phyloP scores from a whole-genome alignment of 2,888 invertebrate species.

The Cinara cedri region DNA sequence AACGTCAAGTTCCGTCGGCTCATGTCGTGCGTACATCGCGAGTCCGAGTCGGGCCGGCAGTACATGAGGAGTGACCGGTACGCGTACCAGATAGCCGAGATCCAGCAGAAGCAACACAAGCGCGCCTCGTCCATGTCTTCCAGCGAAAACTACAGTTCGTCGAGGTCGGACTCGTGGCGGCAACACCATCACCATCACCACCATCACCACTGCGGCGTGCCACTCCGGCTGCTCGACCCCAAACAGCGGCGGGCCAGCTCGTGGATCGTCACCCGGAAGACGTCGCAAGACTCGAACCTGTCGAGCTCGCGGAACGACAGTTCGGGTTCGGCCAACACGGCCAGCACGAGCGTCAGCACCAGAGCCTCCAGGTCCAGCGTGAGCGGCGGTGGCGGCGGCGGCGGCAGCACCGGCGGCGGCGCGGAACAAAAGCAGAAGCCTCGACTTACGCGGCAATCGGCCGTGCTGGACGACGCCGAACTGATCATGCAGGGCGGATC shows the following conservation, averaged over 20 bases:
- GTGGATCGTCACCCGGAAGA: conserved; percentile 89
- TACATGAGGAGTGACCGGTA: conserved; percentile 69
- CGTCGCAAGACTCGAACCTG: conserved; percentile 89
- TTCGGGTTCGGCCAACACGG: conserved; percentile 85
- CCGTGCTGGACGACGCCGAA: conserved; percentile 76
- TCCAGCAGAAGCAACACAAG: conserved; percentile 77
- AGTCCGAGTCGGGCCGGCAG: conserved; percentile 63
- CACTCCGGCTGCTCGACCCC: conserved; percentile 74
- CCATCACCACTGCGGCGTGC: conserved; percentile 77
- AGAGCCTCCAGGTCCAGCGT: conserved; percentile 78
- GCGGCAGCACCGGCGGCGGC: conserved; percentile 66
- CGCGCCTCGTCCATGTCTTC: conserved; percentile 84
- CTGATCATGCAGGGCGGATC: conserved; percentile 69
- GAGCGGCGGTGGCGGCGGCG: conserved; percentile 78
- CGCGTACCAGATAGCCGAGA: conserved; percentile 77
- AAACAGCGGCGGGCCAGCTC: conserved; percentile 79
- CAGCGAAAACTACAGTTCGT: conserved; percentile 88
- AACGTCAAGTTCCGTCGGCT: conserved; percentile 65
- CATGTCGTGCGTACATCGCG: conserved; percentile 64
- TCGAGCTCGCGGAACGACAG: conserved; percentile 91
- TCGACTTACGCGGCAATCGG: conserved; percentile 79
- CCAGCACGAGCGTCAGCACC: conserved; percentile 86
- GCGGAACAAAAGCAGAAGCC: conserved; percentile 66
- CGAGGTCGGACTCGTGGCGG: conserved; percentile 85
- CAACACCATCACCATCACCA: conserved; percentile 66